phyloP scores from a whole-genome alignment of 2,888 invertebrate genomes.

The Nomada flava region DNA sequence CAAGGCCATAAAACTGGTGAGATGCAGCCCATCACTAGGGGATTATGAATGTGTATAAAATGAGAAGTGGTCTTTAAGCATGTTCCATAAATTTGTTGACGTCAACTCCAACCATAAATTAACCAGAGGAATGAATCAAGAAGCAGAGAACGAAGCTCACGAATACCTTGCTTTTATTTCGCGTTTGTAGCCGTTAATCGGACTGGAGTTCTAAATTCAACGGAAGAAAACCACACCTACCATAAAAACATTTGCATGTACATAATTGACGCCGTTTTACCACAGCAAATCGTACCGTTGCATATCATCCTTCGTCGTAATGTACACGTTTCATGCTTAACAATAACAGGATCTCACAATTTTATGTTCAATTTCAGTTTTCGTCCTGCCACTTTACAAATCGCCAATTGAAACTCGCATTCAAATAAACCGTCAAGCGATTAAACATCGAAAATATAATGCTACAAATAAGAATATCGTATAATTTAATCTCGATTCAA shows the following conservation, averaged over 20 bases:
- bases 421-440: background rate
- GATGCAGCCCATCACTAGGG: no score
- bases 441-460: background rate
- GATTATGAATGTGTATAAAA: constrained; percentile 21
- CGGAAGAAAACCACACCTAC: constrained; percentile 31
- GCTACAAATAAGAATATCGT: background rate
- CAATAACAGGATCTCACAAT: constrained; percentile 1
- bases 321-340: background rate
- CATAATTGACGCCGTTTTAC: constrained; percentile 60
- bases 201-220: constrained; percentile 41
- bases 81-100: constrained; percentile 49
- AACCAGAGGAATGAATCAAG: constrained; percentile 54
- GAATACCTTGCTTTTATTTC: constrained; percentile 43
- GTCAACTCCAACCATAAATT: constrained; percentile 42
- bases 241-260: constrained; percentile 63
- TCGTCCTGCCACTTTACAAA: background rate
- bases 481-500: background rate
- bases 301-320: constrained; percentile 37
- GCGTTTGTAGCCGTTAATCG: constrained; percentile 40
- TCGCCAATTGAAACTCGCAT: no score
- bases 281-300: constrained; percentile 51
- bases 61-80: constrained; percentile 24
- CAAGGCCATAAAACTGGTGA: background rate
- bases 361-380: background rate
- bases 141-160: constrained; percentile 14